phyloP scores from a whole-genome alignment of 2,113 vertebrate species.

The Lepus timidus region DNA sequence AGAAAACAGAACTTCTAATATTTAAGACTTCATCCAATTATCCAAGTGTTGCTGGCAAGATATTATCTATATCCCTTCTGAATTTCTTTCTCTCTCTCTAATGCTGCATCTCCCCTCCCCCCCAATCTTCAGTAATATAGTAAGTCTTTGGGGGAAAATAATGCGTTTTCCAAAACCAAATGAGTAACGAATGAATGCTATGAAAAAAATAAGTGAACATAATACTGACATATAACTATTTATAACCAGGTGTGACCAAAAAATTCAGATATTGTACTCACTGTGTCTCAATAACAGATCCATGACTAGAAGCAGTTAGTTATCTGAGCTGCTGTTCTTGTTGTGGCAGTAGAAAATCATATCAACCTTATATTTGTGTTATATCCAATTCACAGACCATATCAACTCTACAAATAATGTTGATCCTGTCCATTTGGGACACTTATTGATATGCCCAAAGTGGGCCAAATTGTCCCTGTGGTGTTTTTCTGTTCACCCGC shows the following conservation, averaged over 20 bases:
- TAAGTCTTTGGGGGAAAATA: not conserved
- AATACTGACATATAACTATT: not conserved
- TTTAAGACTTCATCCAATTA: not conserved
- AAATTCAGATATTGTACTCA: not conserved
- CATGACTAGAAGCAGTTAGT: not conserved
- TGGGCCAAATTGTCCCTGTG: not conserved
- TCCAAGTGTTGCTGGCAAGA: not conserved
- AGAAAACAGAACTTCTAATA: not conserved
- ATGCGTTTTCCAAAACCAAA: no score
- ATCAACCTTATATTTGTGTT: not conserved
- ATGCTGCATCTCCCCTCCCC: not conserved
- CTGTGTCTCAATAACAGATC: not conserved
- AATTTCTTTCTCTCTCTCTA: not conserved
- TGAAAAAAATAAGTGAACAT: not conserved
- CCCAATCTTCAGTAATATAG: no score
- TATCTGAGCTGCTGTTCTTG: not conserved
- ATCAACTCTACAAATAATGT: not conserved
- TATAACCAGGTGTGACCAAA: not conserved
- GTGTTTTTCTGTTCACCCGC: not conserved
- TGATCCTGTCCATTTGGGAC: no score
- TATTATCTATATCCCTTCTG: not conserved
- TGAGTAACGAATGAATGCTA: not conserved
- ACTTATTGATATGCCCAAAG: no score
- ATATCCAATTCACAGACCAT: not conserved
- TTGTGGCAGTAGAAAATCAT: not conserved